Evolutionary conservation across 2,888 invertebrate species (phyloP), one percentile per base, ranked within the genome.

Genomic region (Amiota minor): DNA sequence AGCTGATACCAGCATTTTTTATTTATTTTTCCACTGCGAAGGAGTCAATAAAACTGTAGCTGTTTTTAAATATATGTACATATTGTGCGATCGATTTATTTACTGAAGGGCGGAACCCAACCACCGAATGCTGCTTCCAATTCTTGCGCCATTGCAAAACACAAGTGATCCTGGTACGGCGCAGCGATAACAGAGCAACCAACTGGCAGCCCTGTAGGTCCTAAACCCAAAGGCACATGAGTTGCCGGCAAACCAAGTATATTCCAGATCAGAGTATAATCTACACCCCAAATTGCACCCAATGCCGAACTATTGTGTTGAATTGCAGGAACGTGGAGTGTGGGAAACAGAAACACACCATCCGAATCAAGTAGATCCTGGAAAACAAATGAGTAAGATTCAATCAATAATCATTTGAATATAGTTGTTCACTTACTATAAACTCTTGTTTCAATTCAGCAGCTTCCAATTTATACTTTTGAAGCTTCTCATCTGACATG

Each of bases 91-190:
- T 35, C 6, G 35, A 6, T 6, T 35, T 35, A 35, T 35, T 2
- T 35, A 0, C 35, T 35, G 2, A 6, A 35, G 35, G 94, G 93
- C 11, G 93, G 92, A 50, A 91, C 88, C 97, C 97, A 97, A 0
- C 97, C 97, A 1, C 96, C 96, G 88, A 96, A 96, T 11, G 91
- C 93, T 55, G 90, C 90, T 86, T 97, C 96, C 59, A 98, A 88
- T 82, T 95, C 94, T 77, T 91, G 90, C 1, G 97, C 97, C 6
- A 97, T 93, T 0, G 95, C 94, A 23, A 98, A 88, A 75, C 96
- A 95, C 10, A 97, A 89, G 73, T 94, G 91, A 88, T 98, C 98
- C 85, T 95, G 93, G 87, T 94, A 90, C 23, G 94, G 93, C 0
- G 92, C 93, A 0, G 94, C 95, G 73, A 96, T 78, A 8, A 96